Conservation (phyloP, 2,888 invertebrate species). For the Cactoblastis cactorum region DNA sequence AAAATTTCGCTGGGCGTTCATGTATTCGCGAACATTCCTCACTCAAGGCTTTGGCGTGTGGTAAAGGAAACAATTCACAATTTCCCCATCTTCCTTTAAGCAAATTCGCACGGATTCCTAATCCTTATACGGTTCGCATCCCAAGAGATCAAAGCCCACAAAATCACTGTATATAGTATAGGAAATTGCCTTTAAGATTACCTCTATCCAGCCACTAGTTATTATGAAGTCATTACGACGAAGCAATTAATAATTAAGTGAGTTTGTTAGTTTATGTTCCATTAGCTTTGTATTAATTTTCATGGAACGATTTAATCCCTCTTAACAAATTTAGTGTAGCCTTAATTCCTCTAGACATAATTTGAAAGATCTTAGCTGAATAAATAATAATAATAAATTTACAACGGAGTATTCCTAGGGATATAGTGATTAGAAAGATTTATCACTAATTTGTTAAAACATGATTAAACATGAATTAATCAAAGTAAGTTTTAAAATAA, state of each 20-base stretch:
- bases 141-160: slow-evolving; percentile 45
- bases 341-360: not conserved
- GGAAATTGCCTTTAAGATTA: slow-evolving; percentile 14
- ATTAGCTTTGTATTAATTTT: not conserved
- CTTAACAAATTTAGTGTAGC: not conserved
- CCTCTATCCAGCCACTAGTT: slow-evolving; percentile 1
- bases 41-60: slow-evolving; percentile 50
- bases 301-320: not conserved
- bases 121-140: slow-evolving; percentile 62
- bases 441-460: not conserved
- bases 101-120: slow-evolving; percentile 68
- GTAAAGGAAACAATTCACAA: slow-evolving; percentile 66
- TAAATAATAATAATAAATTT: no score
- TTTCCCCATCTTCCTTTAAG: slow-evolving; percentile 63
- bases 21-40: slow-evolving; percentile 43
- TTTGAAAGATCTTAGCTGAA: not conserved
- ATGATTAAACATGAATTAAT: not conserved
- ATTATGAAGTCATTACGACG: slow-evolving; percentile 6
- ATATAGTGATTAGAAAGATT: not conserved
- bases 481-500: no score
- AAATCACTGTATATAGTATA: slow-evolving; percentile 39
- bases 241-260: slow-evolving; percentile 7
- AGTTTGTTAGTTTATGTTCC: not conserved
- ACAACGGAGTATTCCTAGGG: no score
- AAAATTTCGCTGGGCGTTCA: slow-evolving; percentile 44